These are phyloP conservation scores for Schrankia costaestrigalis DNA, from an alignment of 2,888 invertebrate genomes.

Conservation along the genomic window DNA sequence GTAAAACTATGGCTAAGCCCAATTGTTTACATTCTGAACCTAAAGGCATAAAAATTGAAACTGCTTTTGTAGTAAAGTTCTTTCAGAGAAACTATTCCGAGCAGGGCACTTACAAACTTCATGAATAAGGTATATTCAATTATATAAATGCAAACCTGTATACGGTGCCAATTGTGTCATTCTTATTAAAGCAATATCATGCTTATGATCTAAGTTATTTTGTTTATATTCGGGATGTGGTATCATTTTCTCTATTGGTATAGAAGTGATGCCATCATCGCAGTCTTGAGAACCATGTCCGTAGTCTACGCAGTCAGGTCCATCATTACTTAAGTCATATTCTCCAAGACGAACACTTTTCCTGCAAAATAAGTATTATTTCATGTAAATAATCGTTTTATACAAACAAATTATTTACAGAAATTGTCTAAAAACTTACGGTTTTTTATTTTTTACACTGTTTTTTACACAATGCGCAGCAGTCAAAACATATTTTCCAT, in stretches of 20 bases:
- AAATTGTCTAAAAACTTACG: not conserved
- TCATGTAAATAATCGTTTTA: not conserved
- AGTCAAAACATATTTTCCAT: not conserved
- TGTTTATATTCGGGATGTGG: not conserved
- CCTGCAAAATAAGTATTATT: not conserved
- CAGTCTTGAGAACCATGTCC: not conserved
- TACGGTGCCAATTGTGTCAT: not conserved
- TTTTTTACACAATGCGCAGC: not conserved
- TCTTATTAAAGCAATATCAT: not conserved
- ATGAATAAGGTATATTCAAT: too few species aligned
- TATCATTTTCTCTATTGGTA: not conserved
- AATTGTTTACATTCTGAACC: too few species aligned
- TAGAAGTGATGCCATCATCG: not conserved
- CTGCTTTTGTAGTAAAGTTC: too few species aligned
- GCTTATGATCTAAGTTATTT: not conserved
- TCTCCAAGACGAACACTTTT: not conserved
- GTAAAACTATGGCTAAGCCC: too few species aligned
- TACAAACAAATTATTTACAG: not conserved
- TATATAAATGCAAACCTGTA: too few species aligned
- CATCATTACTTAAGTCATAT: not conserved
- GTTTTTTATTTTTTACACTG: not conserved
- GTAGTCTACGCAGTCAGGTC: not conserved
- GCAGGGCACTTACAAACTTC: too few species aligned
- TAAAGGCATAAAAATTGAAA: too few species aligned
- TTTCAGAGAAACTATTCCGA: too few species aligned